Percentiles rank a stretch among this genome's conserved stretches.
Conservation (phyloP, 2,113 vertebrate genomes). For the Scolopax mira region DNA sequence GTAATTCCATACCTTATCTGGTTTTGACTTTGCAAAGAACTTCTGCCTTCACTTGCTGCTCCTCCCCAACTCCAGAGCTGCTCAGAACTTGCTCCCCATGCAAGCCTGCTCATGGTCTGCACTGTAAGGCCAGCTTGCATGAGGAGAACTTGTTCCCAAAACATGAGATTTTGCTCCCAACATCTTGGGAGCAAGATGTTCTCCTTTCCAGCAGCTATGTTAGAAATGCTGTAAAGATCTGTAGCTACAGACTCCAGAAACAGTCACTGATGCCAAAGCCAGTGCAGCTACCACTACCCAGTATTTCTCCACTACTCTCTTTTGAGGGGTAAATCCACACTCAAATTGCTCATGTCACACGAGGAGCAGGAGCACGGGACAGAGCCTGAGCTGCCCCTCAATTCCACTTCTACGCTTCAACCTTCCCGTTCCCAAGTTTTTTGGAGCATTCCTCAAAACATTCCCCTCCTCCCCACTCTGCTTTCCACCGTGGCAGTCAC, state of each 20-base stretch:
- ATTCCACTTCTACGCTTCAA: background rate
- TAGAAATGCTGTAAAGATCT: background rate
- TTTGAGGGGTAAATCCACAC: background rate
- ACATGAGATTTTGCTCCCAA: too few relatives aligned
- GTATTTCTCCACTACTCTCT: background rate
- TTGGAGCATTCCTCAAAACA: accelerated
- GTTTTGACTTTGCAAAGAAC: background rate
- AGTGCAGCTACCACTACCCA: background rate
- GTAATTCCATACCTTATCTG: background rate
- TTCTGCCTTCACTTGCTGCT: background rate
- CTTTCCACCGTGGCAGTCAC: background rate
- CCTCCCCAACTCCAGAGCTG: background rate
- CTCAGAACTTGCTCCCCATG: background rate
- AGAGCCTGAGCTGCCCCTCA: background rate
- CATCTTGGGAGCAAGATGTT: too few relatives aligned
- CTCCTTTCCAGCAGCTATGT: background rate
- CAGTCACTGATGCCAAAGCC: background rate
- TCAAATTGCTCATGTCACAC: background rate
- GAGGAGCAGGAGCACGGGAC: background rate
- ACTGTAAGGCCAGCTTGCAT: background rate
- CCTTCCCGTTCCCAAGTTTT: background rate
- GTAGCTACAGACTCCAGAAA: background rate
- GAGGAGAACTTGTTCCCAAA: background rate
- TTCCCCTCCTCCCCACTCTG: background rate
- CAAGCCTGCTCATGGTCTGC: background rate